Percentiles rank a stretch among this genome's conserved stretches.
These are phyloP conservation scores for Nowickia ferox DNA, from an alignment of 2,888 invertebrate genomes.

Conservation along the genomic window DNA sequence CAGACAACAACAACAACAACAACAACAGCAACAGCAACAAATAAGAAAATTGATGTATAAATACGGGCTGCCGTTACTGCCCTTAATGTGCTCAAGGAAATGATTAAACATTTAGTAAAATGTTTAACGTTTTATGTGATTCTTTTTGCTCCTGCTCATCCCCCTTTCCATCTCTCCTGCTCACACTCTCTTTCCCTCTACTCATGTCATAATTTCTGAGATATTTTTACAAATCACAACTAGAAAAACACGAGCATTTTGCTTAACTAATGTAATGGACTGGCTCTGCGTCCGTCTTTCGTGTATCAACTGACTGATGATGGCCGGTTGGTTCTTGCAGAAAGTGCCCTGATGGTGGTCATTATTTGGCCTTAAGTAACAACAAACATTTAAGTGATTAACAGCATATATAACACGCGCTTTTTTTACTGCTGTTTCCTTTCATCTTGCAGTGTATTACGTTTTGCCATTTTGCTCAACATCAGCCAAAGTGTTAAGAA, in stretches of 20 bases:
- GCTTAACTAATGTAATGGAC: slow-evolving; percentile 25
- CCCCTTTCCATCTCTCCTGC: not conserved
- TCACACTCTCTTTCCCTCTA: not conserved
- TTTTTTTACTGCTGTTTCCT: slow-evolving; percentile 46
- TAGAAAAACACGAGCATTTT: slow-evolving; percentile 72
- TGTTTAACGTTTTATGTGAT: slow-evolving; percentile 54
- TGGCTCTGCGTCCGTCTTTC: not conserved
- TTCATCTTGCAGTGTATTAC: slow-evolving; percentile 40
- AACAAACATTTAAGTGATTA: slow-evolving; percentile 72
- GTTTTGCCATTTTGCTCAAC: slow-evolving; percentile 6
- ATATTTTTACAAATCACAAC: slow-evolving; percentile 70
- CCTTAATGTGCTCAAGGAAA: slow-evolving; percentile 72
- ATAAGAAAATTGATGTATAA: slow-evolving; percentile 57
- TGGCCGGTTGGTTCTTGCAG: not conserved
- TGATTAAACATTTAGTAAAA: slow-evolving; percentile 70
- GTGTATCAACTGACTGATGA: slow-evolving; percentile 13
- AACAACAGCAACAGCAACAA: slow-evolving; percentile 18
- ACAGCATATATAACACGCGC: slow-evolving; percentile 72
- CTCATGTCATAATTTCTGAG: slow-evolving; percentile 44
- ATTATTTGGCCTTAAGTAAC: slow-evolving; percentile 70
- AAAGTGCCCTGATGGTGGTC: slow-evolving; percentile 62
- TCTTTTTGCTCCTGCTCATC: not conserved
- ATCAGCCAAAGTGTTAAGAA: slow-evolving; percentile 63
- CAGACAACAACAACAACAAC: not conserved
- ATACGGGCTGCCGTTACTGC: slow-evolving; percentile 70